Evolutionary conservation across 2,797 vertebrate genomes (phyloP), one percentile per base, ranked within the genome.

Genomic region (Chanos chanos): DNA sequence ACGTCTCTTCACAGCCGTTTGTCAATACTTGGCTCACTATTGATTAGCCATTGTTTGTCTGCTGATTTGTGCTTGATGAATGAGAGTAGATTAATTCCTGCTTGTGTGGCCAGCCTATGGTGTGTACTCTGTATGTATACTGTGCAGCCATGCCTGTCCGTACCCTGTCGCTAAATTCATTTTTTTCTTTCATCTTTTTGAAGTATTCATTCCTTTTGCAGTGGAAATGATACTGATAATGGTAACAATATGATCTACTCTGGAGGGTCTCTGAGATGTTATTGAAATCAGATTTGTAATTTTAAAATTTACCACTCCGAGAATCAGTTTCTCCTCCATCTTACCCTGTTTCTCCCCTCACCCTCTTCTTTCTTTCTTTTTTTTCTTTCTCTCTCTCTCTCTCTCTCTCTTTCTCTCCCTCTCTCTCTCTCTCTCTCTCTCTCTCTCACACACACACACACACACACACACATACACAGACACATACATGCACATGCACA

Each of bases 31-130:
- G 3, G 30, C 13, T 22, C 51, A 55, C 40, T 57, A 71, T 78
- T 77, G 72, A 78, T 75, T 64, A 62, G 40, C 15, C 48, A 66
- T 64, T 72, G 64, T 71, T 70, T 66, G 52, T 41, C 31, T 48
- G 47, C n/a, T 47, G 39, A 66, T 73, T 66, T 61, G 39, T 37
- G 58, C 22, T 30, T 50, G 59, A 70, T 73, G 43, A 71, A 73
- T 68, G 49, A 51, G 21, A 66, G 43, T 31, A 47, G 36, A 53
- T 61, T 37, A 52, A 71, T 64, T 51, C 53, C 15, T 25, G 33
- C 27, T 15, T 53, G 61, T 12, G 3, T 22, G 22, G 15, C 30
- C 40, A 24, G 49, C n/a, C 5, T 45, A 19, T 34, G 31, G 19
- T 22, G 16, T 57, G 47, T 31, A 37, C n/a, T 31, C 25, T 56